Evolutionary conservation across 2,888 invertebrate genomes (phyloP).

Genomic region (Cylindroiulus punctatus): DNA sequence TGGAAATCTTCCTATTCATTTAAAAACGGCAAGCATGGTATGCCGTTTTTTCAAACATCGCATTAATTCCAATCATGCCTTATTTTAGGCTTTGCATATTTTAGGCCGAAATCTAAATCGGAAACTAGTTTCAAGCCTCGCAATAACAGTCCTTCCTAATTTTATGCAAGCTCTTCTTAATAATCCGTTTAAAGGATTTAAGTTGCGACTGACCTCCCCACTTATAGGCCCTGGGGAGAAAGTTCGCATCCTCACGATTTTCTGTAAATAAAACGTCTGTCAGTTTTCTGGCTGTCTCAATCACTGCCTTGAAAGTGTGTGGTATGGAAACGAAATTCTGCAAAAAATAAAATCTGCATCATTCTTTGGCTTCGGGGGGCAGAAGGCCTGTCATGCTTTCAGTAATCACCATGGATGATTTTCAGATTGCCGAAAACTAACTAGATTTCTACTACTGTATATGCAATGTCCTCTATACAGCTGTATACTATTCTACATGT

Average conservation of each 20-base stretch:
- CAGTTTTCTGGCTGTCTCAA: not conserved
- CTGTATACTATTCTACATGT: too few relatives aligned
- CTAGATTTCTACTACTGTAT: too few relatives aligned
- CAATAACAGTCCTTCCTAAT: not conserved
- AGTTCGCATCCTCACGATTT: not conserved
- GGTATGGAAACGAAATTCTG: not conserved
- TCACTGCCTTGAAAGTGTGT: not conserved
- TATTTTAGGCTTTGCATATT: conserved; percentile 1
- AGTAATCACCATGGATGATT: not conserved
- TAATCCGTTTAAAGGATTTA: conserved; percentile 9
- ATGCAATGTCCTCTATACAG: too few relatives aligned
- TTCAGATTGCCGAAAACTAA: not conserved
- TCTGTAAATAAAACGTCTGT: not conserved
- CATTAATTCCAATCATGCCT: conserved; percentile 9
- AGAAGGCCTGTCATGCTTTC: not conserved
- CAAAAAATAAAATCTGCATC: not conserved
- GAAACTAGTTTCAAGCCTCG: not conserved
- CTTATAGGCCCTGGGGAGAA: not conserved
- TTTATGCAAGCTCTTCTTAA: conserved; percentile 9
- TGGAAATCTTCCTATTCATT: too few relatives aligned
- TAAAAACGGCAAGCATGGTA: too few relatives aligned
- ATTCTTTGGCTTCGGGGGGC: not conserved
- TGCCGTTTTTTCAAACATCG: too few relatives aligned
- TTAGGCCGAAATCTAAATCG: not conserved
- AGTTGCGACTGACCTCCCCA: not conserved